Evolutionary conservation across 2,797 vertebrate species (phyloP).

Genomic region (Choloepus didactylus): DNA sequence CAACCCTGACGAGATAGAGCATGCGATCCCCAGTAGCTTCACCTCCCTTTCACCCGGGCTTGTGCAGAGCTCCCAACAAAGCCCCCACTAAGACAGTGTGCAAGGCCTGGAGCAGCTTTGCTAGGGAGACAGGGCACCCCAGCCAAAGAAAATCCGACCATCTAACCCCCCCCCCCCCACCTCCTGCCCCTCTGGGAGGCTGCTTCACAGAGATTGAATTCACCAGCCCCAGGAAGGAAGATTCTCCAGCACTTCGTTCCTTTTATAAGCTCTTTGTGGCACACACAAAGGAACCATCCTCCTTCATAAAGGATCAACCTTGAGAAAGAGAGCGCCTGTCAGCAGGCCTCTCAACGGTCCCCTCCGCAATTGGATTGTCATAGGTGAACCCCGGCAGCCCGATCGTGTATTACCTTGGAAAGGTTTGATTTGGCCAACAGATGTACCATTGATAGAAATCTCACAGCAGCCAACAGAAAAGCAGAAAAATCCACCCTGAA

Average conservation of each 20-base stretch:
- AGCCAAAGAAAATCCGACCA: background rate
- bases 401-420: conserved; percentile 83
- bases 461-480: conserved; percentile 33
- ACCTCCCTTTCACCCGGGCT: background rate
- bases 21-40: background rate
- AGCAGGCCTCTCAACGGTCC: conserved; percentile 39
- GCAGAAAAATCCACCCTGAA: conserved; percentile 77
- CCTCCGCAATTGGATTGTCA: conserved; percentile 83
- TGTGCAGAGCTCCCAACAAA: background rate
- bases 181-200: background rate
- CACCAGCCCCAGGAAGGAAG: background rate
- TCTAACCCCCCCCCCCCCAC: background rate
- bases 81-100: accelerated
- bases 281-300: conserved; percentile 62
- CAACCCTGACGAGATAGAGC: background rate
- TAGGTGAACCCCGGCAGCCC: conserved; percentile 78
- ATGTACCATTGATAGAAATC: conserved; percentile 77
- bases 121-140: background rate
- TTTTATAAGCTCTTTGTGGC: background rate
- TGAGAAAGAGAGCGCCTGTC: background rate
- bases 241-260: background rate
- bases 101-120: background rate
- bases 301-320: conserved; percentile 72
- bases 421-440: conserved; percentile 85
- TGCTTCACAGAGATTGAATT: background rate